Evolutionary conservation across 2,888 invertebrate genomes (phyloP).

Genomic region (Nycteola revayana): DNA sequence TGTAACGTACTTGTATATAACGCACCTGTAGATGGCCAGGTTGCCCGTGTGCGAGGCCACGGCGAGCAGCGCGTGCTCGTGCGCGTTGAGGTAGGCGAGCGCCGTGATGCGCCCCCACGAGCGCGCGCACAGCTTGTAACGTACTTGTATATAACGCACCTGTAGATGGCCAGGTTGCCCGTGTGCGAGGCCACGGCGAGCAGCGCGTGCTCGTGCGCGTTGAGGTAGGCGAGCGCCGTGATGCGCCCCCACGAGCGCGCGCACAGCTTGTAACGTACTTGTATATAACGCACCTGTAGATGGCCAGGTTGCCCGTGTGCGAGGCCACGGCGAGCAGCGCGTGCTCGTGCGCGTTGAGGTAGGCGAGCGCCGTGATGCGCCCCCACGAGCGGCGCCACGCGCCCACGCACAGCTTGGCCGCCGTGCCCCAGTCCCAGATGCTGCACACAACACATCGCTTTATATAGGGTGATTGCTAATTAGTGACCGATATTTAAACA

Average conservation of each 20-base stretch:
- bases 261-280: slow-evolving; percentile 82
- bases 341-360: slow-evolving; percentile 92
- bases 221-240: slow-evolving; percentile 87
- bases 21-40: slow-evolving; percentile 84
- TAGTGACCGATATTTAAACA: no score
- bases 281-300: slow-evolving; percentile 76
- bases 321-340: slow-evolving; percentile 88
- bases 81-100: slow-evolving; percentile 93
- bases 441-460: no score
- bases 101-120: no score
- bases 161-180: slow-evolving; percentile 89
- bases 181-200: slow-evolving; percentile 90
- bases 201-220: slow-evolving; percentile 91
- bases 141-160: slow-evolving; percentile 27
- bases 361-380: slow-evolving; percentile 91
- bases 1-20: no score
- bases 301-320: slow-evolving; percentile 89
- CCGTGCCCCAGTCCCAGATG: slow-evolving; percentile 92
- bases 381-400: slow-evolving; percentile 79
- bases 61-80: slow-evolving; percentile 89
- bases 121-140: slow-evolving; percentile 85
- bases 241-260: no score
- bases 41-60: slow-evolving; percentile 91
- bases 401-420: slow-evolving; percentile 85
- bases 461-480: no score